Evolutionary conservation across 2,797 vertebrate genomes (phyloP), one percentile per base, ranked within the genome.

Genomic region (Leuciscus waleckii): DNA sequence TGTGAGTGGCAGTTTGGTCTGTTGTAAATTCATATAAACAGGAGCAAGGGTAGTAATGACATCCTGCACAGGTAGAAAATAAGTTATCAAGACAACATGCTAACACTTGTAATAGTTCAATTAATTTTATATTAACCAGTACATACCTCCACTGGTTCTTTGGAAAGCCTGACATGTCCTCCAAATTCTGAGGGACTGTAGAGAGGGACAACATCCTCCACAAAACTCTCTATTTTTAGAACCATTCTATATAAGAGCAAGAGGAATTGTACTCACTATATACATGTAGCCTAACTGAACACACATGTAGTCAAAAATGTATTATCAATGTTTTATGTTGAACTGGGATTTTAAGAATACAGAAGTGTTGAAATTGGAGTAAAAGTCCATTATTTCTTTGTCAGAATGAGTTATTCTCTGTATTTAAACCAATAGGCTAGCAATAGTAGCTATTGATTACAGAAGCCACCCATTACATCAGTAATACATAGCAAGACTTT

Each of bases 221-320:
- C 23, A 83, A 73, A 83, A 43, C 21, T 19, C 21, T 19, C 51
- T 19, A 83, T 74, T 83, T 74, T 74, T 61, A 51, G 81, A 74
- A 82, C 81, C 41, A 23, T 26, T 21, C 29, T 29, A 29, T 29
- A 69, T 37, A 26, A 29, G 16, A 82, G 67, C 7, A 41, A 41
- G n/a, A 19, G 2, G 16, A 63, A 76, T 39, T 23, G 41, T 74
- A 19, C 16, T 56, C 54, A 56, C 7, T 56, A 29, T 29, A 29
- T 29, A 29, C 29, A 29, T 29, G 29, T 29, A 29, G 29, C 29
- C 29, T 29, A 29, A 29, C 29, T 29, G 29, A 29, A 29, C 29
- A 29, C 29, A 29, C 29, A 29, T 29, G 29, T 29, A 29, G 29
- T 29, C 29, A 29, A 29, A 29, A 29, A 29, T 29, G 29, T 29